Evolutionary conservation across 92 coral and sea anemone genomes (phyloP).

Genomic region (Porites cylindrica): DNA sequence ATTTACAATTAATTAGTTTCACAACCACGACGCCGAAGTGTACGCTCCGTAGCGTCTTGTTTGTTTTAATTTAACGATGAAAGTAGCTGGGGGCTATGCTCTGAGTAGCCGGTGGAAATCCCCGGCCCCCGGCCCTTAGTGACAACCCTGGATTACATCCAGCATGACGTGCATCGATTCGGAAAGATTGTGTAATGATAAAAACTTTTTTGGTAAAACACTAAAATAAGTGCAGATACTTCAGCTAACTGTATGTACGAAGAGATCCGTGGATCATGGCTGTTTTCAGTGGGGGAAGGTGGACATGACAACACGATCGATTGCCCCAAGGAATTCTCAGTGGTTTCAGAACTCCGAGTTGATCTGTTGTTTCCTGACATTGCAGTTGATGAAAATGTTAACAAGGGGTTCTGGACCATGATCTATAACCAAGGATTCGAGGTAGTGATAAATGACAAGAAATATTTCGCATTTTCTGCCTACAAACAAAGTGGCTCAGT

Average conservation of each 20-base stretch:
- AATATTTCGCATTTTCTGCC: constrained; percentile 76
- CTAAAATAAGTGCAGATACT: too few relatives aligned
- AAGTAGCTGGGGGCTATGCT: too few relatives aligned
- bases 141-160: too few relatives aligned
- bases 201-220: too few relatives aligned
- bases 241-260: constrained; percentile 82
- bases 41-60: too few relatives aligned
- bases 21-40: too few relatives aligned
- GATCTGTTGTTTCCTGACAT: constrained; percentile 72
- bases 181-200: too few relatives aligned
- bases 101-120: too few relatives aligned
- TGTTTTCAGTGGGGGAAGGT: constrained; percentile 51
- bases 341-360: constrained; percentile 43
- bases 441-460: constrained; percentile 61
- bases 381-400: constrained; percentile 62
- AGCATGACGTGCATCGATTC: too few relatives aligned
- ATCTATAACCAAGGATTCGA: constrained; percentile 85
- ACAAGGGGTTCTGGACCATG: constrained; percentile 84
- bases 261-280: constrained; percentile 71
- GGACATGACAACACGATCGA: constrained; percentile 63
- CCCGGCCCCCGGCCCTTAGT: too few relatives aligned
- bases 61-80: too few relatives aligned
- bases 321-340: constrained; percentile 55
- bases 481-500: constrained; percentile 38
- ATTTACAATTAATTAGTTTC: too few relatives aligned